A percentile compares a stretch with the other conserved stretches of the same genome.
Evolutionary conservation across 2,888 invertebrate species (phyloP).

Genomic region (Caenorhabditis sp.): DNA sequence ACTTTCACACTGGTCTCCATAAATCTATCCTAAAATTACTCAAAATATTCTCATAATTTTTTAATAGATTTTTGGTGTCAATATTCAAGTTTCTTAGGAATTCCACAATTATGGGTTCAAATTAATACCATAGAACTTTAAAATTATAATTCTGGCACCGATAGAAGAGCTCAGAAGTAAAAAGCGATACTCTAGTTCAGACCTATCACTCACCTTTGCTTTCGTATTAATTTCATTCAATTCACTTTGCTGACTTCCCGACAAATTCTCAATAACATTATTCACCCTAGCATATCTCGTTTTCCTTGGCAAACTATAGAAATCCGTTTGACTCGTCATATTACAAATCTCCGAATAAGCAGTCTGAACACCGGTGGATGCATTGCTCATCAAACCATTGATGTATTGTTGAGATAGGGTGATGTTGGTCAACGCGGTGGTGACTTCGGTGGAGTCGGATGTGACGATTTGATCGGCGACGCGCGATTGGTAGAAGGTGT

Average conservation of each 20-base stretch:
- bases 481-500: neutral
- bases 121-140: too few relatives aligned
- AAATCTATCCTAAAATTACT: too few relatives aligned
- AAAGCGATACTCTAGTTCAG: too few relatives aligned
- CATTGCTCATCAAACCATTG: neutral
- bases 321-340: constrained; percentile 17
- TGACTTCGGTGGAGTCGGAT: neutral
- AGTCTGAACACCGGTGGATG: constrained; percentile 10
- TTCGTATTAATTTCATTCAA: constrained; percentile 1
- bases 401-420: constrained; percentile 23
- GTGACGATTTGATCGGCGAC: neutral
- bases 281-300: constrained; percentile 29
- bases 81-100: too few relatives aligned
- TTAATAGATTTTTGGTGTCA: too few relatives aligned
- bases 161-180: neutral
- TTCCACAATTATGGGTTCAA: too few relatives aligned
- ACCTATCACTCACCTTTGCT: neutral
- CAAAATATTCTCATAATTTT: too few relatives aligned
- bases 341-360: constrained; percentile 17
- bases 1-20: too few relatives aligned
- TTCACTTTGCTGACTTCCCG: neutral
- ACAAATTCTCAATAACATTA: constrained; percentile 18
- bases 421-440: constrained; percentile 11
- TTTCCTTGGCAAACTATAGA: constrained; percentile 30
- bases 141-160: neutral